phyloP scores from a whole-genome alignment of 92 coral and sea anemone genomes.

The Porites evermanni region DNA sequence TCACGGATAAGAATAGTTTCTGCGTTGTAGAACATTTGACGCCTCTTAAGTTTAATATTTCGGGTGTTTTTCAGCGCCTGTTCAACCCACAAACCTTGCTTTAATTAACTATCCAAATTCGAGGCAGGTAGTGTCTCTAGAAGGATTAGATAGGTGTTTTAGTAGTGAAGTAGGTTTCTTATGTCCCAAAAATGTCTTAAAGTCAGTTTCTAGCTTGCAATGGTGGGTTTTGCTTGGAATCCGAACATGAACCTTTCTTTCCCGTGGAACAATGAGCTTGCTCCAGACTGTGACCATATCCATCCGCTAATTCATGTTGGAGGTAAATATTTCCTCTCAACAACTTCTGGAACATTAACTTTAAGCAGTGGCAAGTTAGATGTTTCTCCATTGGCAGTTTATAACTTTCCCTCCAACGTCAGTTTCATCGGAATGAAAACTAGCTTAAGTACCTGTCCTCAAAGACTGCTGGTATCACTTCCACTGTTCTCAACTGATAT shows the following conservation, averaged over 20 bases:
- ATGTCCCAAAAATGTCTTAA: conserved; percentile 42
- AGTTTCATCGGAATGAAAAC: conserved; percentile 46
- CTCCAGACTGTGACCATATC: too few relatives aligned
- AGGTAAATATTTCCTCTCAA: too few relatives aligned
- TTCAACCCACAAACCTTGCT: conserved; percentile 37
- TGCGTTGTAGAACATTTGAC: conserved; percentile 46
- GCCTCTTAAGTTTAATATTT: conserved; percentile 49
- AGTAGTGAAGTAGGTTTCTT: conserved; percentile 21
- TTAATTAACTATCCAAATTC: conserved; percentile 47
- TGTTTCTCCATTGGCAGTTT: too few relatives aligned
- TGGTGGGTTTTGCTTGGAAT: conserved; percentile 44
- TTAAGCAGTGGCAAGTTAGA: too few relatives aligned
- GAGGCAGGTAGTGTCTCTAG: conserved; percentile 18
- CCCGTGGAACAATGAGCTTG: too few relatives aligned
- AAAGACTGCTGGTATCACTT: too few relatives aligned
- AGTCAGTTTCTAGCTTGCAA: background rate
- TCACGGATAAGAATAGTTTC: conserved; percentile 15
- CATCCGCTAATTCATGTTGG: too few relatives aligned
- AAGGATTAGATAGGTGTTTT: conserved; percentile 47
- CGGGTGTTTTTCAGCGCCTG: conserved; percentile 53
- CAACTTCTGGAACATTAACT: too few relatives aligned
- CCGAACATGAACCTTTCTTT: too few relatives aligned
- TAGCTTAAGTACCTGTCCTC: too few relatives aligned
- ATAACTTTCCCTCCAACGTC: too few relatives aligned
- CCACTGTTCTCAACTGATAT: background rate